Evolutionary conservation across 2,888 invertebrate genomes (phyloP), one percentile per base, ranked within the genome.

Genomic region (Dicranocentrus wangi): DNA sequence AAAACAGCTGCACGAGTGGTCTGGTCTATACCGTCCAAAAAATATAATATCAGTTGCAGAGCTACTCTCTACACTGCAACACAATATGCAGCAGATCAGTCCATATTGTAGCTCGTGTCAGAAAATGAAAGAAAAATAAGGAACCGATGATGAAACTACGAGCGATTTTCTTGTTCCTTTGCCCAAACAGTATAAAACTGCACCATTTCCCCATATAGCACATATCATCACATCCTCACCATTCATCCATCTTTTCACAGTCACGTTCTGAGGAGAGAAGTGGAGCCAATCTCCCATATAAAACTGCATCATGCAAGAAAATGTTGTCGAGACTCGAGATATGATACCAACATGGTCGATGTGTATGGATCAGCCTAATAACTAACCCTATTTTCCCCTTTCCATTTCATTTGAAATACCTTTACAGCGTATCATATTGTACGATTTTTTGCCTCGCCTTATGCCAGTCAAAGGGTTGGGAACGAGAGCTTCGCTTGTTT

Each of bases 1-100:
- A 61, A 61, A 61, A 61, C 61, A 61, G 61, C 61, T 61, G 61
- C 61, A 61, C 25, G 51, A 17, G 32, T 10, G 10, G 47, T 10
- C 47, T 3, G 47, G n/a, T n/a, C 47, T 15, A 55, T 55, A 55
- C 25, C 25, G 55, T 23, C 25, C 25, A 55, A 23, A 55, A 25
- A n/a, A n/a, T 47, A n/a, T n/a, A 3, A n/a, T 47, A n/a, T 47
- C 2, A n/a, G n/a, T 5, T 10, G 13, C 5, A 15, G 47, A 47
- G 47, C n/a, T n/a, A 32, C 32, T 32, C 32, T n/a, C n/a, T n/a
- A n/a, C n/a, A n/a, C 32, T 32, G 32, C 32, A 32, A 39, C 39
- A 39, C 39, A 39, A 39, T n/a, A 47, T 47, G n/a, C 47, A 32
- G 5, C 32, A 32, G 3, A 32, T 47, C 47, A 10, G 2, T 47